Conservation (phyloP, 2,113 vertebrate species). For the Saccopteryx bilineata region DNA sequence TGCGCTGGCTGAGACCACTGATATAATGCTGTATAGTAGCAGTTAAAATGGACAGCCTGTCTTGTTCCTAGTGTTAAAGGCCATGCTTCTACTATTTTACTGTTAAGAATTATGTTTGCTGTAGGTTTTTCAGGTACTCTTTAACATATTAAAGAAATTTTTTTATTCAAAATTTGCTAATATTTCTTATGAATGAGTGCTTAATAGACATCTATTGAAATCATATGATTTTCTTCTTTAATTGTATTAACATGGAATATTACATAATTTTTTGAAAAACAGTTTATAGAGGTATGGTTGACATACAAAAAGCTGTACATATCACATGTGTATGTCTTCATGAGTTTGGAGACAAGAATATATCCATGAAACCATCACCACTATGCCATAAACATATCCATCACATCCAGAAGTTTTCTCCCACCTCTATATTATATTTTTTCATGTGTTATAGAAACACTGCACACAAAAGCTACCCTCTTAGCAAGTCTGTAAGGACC, state of each 20-base stretch:
- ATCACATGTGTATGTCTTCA: background rate
- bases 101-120: background rate
- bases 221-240: background rate
- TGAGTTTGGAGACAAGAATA: background rate
- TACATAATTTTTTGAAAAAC: background rate
- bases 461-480: background rate
- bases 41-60: background rate
- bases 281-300: background rate
- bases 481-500: background rate
- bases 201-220: conserved; percentile 34
- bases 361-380: background rate
- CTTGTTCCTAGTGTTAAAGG: conserved; percentile 10
- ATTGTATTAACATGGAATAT: background rate
- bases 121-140: background rate
- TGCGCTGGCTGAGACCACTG: background rate
- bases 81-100: background rate
- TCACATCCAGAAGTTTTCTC: background rate
- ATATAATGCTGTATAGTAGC: background rate
- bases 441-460: background rate
- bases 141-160: conserved; percentile 41
- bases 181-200: background rate
- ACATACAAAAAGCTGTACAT: background rate
- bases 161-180: background rate
- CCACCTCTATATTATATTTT: background rate
- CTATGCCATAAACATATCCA: background rate